These are phyloP conservation scores for Pectinophora gossypiella DNA, from an alignment of 1,140 invertebrate species.

Conservation along the genomic window DNA sequence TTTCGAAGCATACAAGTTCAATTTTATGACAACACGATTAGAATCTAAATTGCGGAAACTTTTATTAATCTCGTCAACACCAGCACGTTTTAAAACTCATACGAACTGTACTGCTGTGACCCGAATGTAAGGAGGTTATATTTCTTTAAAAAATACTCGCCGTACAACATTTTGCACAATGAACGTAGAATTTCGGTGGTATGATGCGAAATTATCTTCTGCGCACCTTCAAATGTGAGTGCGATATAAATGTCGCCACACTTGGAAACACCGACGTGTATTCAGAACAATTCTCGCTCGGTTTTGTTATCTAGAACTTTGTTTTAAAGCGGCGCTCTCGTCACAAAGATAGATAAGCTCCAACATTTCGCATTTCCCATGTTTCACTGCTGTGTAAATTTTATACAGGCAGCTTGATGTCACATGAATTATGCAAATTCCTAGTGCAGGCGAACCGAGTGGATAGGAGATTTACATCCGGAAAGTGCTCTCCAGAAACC, in stretches of 20 bases:
- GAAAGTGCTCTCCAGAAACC: slow-evolving; percentile 19
- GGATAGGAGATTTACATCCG: slow-evolving; percentile 38
- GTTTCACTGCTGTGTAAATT: slow-evolving; percentile 42
- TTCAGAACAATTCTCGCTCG: background rate
- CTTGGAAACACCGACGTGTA: background rate
- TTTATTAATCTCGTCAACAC: too few species aligned
- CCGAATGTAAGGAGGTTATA: too few species aligned
- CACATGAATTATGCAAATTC: slow-evolving; percentile 57
- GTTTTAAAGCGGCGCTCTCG: slow-evolving; percentile 5
- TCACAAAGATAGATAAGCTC: slow-evolving; percentile 17
- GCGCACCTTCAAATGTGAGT: background rate
- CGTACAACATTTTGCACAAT: too few species aligned
- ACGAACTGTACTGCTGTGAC: too few species aligned
- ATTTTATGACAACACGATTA: too few species aligned
- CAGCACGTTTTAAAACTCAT: too few species aligned
- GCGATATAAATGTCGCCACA: background rate
- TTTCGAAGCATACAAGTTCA: too few species aligned
- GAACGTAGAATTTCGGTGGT: background rate
- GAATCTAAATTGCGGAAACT: too few species aligned
- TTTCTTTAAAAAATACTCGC: too few species aligned
- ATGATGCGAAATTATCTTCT: background rate
- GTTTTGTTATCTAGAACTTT: background rate
- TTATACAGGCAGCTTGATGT: slow-evolving; percentile 37
- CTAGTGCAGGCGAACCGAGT: slow-evolving; percentile 23
- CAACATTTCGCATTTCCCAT: slow-evolving; percentile 20